Percentiles rank a stretch among this genome's conserved stretches.
phyloP scores from a whole-genome alignment of 2,888 invertebrate species.

The Acanthopleura granulata region DNA sequence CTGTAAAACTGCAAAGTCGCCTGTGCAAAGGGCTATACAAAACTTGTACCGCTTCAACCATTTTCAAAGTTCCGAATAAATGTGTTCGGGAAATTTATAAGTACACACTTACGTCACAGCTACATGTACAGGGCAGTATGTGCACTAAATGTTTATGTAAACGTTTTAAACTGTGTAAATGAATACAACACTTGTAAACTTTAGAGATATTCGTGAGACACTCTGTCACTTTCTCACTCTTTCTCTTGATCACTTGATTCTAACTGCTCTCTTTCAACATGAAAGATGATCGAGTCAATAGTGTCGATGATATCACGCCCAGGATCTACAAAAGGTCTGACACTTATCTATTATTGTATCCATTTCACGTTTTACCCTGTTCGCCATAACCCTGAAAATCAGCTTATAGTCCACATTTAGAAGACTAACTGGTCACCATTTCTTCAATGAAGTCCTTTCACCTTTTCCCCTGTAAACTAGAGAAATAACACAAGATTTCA shows the following conservation, averaged over 20 bases:
- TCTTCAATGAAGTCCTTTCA: neutral
- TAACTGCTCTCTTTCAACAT: neutral
- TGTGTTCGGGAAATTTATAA: too few relatives aligned
- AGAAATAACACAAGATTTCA: conserved; percentile 1
- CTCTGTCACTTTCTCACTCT: neutral
- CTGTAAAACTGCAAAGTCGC: too few relatives aligned
- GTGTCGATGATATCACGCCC: neutral
- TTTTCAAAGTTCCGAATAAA: too few relatives aligned
- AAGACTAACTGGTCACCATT: neutral
- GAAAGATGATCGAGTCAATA: neutral
- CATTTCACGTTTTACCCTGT: neutral
- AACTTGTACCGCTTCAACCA: too few relatives aligned
- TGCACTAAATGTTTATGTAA: too few relatives aligned
- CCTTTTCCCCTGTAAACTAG: conserved; percentile 10
- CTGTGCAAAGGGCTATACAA: too few relatives aligned
- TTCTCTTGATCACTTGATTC: neutral
- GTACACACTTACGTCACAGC: too few relatives aligned
- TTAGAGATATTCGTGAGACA: conserved; percentile 10
- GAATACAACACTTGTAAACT: too few relatives aligned
- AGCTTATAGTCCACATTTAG: conserved; percentile 16
- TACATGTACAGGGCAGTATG: too few relatives aligned
- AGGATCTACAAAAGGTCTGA: conserved; percentile 13
- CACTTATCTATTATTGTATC: neutral
- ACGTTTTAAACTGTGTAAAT: too few relatives aligned
- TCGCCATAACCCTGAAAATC: neutral